phyloP scores from a whole-genome alignment of 2,888 invertebrate species.

The Lasioglossum malachurum region DNA sequence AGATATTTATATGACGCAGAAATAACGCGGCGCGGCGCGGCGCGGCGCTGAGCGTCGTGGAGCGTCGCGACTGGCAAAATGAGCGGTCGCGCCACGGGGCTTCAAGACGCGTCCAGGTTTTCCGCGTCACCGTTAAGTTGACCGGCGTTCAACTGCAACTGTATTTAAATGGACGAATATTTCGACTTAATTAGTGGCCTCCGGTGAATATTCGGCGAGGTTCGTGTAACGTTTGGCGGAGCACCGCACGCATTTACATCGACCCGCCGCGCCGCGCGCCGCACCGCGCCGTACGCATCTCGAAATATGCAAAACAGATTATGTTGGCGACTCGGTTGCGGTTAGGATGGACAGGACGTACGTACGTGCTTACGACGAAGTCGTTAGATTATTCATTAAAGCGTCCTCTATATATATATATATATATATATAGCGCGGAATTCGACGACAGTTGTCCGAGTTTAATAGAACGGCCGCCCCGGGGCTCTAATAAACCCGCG shows the following conservation, averaged over 20 bases:
- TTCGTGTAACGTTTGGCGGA: constrained; percentile 72
- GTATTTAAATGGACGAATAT: constrained; percentile 71
- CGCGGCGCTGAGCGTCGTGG: background rate
- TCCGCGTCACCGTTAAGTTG: constrained; percentile 62
- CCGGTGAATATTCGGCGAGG: constrained; percentile 64
- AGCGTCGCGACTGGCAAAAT: background rate
- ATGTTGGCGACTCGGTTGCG: constrained; percentile 74
- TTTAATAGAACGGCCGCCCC: background rate
- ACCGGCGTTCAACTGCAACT: constrained; percentile 56
- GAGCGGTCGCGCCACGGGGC: background rate
- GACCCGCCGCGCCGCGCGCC: constrained; percentile 41
- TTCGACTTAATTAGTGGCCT: constrained; percentile 72
- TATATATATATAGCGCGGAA: constrained; percentile 1
- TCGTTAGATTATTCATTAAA: constrained; percentile 77
- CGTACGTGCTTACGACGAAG: constrained; percentile 48
- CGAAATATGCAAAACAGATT: constrained; percentile 82
- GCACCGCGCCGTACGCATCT: constrained; percentile 58
- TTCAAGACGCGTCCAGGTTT: constrained; percentile 39
- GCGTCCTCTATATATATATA: constrained; percentile 38
- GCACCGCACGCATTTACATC: constrained; percentile 76
- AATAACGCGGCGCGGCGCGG: background rate
- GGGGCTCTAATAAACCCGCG: background rate
- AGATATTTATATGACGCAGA: background rate
- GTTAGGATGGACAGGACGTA: constrained; percentile 66
- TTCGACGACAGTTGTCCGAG: constrained; percentile 6